Base-by-base conservation (phyloP, 2,888 invertebrate species). In the Melanophora roralis region DNA sequence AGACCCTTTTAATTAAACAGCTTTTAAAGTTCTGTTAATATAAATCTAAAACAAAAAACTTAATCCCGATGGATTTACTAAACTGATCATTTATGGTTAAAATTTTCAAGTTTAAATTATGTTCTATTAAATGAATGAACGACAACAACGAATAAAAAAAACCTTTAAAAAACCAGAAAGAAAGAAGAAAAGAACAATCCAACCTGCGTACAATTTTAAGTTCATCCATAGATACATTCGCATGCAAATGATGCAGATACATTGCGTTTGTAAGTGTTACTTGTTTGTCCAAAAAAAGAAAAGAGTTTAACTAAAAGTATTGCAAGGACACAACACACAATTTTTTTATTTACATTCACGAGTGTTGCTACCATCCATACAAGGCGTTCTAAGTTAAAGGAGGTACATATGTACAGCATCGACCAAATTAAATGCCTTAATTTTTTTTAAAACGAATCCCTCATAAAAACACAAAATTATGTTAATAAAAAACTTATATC, bases 51-150 rank as follows among this genome's bases (percentile, higher is more conserved):
- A 19, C 36, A 64, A 60, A 19, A 67, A 74, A 21, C 34, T 5
- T 38, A 76, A 64, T 49, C 62, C 49, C 75, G 60, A 67, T 68
- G 27, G 71, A 75, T 75, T 67, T 38, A 64, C 76, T 72, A 72
- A 80, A 72, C 71, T 76, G 68, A 76, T 80, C 80, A 73, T 73
- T 80, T 80, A 64, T 76, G 68, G 62, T 68, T 76, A 45, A 67
- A 55, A 62, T 55, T 62, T 67, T 68, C 67, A 62, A 72, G 62
- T 68, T 80, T 76, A 68, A 80, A 68, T 76, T 80, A 76, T 71
- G 23, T 49, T 45, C 21, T 32, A 62, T 53, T 64, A 53, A 59
- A 68, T 68, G 67, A 76, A 76, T 68, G 57, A 76, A 55, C 27
- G n/a, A 21, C 11, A 9, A 60, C 36, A 27, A 49, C 2, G 36